These are phyloP conservation scores for Suncus etruscus DNA, from an alignment of 2,113 vertebrate genomes.

Conservation along the genomic window DNA sequence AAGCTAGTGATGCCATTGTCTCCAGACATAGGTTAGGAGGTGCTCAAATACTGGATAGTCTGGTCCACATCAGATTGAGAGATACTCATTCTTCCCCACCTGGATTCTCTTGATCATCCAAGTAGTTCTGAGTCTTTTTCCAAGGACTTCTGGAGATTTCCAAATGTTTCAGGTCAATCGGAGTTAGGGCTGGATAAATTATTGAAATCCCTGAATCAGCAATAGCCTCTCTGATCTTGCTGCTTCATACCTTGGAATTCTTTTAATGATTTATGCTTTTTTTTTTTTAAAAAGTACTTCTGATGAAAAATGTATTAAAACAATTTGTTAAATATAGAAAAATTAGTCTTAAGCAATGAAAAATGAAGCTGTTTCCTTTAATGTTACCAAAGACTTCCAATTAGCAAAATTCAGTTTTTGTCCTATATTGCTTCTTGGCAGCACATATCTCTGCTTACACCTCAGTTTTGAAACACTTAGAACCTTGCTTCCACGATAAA, in stretches of 20 bases:
- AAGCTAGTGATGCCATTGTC: background rate
- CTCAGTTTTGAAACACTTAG: slow-evolving; percentile 6
- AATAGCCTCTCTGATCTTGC: background rate
- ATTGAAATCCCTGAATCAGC: background rate
- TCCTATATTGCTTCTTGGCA: background rate
- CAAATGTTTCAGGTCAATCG: background rate
- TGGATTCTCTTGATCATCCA: background rate
- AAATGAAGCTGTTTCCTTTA: background rate
- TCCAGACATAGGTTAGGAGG: background rate
- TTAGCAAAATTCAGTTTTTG: background rate
- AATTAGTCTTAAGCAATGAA: background rate
- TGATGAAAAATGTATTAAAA: slow-evolving; percentile 31
- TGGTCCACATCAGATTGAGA: background rate
- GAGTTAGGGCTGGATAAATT: background rate
- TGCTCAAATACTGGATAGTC: background rate
- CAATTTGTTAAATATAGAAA: background rate
- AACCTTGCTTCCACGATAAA: slow-evolving; percentile 7
- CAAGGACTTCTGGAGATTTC: background rate
- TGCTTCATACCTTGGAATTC: background rate
- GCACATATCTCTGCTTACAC: background rate
- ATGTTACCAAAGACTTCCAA: background rate
- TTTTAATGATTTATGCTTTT: slow-evolving; percentile 13
- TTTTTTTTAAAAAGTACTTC: slow-evolving; percentile 11
- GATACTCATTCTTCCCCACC: background rate
- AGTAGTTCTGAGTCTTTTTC: background rate